A percentile compares a stretch with the other conserved stretches of the same genome.
These are phyloP conservation scores for Nasonia giraulti DNA, from an alignment of 1,140 invertebrate species.

Conservation along the genomic window DNA sequence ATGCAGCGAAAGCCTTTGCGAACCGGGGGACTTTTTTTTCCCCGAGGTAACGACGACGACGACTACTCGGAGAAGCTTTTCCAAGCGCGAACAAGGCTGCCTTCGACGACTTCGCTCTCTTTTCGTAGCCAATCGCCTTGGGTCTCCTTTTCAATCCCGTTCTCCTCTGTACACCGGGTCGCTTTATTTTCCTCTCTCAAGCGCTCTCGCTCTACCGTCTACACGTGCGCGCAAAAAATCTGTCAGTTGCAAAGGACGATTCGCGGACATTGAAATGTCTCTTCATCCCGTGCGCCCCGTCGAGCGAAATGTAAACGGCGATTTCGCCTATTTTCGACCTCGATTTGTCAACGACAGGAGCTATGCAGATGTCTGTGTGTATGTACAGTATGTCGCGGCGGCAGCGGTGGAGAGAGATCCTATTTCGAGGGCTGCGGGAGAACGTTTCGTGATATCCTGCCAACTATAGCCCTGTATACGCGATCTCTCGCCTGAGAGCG, in stretches of 20 bases:
- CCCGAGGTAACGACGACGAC: no score
- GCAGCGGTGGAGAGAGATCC: not conserved
- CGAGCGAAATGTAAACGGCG: not conserved
- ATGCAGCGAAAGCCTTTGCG: no score
- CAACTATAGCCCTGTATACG: no score
- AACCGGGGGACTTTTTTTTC: no score
- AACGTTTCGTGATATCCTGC: not conserved
- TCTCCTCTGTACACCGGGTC: not conserved
- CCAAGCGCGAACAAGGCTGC: not conserved
- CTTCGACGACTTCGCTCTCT: not conserved
- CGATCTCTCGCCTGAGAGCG: no score
- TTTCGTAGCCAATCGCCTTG: not conserved
- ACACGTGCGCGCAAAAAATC: not conserved
- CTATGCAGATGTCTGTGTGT: not conserved
- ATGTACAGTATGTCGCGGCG: not conserved
- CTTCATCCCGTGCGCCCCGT: no score
- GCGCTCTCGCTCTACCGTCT: not conserved
- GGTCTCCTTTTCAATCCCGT: not conserved
- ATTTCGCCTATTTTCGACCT: slow-evolving; percentile 4
- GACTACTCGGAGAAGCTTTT: not conserved
- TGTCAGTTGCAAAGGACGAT: slow-evolving; percentile 8
- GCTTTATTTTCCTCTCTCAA: not conserved
- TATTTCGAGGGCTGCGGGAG: no score
- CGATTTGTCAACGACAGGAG: slow-evolving; percentile 27
- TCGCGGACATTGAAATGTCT: not conserved